Base-by-base conservation (phyloP, 2,113 vertebrate genomes). In the Nycticebus coucang region DNA sequence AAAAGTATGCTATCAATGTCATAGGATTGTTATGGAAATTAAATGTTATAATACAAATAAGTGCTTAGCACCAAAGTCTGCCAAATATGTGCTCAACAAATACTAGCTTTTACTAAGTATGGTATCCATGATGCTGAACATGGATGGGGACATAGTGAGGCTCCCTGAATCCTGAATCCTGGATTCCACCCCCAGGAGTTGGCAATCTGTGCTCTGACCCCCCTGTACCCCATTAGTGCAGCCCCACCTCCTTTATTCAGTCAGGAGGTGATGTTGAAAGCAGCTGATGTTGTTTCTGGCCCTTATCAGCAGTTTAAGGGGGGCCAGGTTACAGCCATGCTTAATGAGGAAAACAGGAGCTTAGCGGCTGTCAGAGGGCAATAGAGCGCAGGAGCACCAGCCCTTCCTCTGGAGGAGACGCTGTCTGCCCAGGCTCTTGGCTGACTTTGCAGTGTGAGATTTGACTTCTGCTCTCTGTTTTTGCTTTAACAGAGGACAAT, bases 311-410 rank as follows among this genome's bases (percentile, higher is more conserved):
- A 33, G 57, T 5, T 18, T 37, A 33, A 91, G 83, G n/a, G n/a
- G 10, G 55, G 75, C 91, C 89, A 87, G 80, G 71, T 89, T 82
- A 74, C 59, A 55, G 94, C 30, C 28, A n/a, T 1, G 2, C 77
- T 79, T 94, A 82, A 97, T 22, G 97, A 96, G 89, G 89, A 93
- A 93, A 97, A 62, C 96, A 96, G 97, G n/a, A 78, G 74, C 89
- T 22, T 17, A 18, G 89, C 0, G 57, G 72, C 94, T 96, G 96
- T 96, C 95, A 94, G 89, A 74, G 94, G 53, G 78, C 87, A 80
- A 35, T 1, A 3, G 94, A 72, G 92, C 2, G 0, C 17, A 30
- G 59, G 86, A 91, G 68, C 82, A 53, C 59, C 87, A 64, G 92
- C 62, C 88, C 59, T 35, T 86, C 69, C 93, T 72, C 83, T 7